Evolutionary conservation across 2,888 invertebrate species (phyloP), one percentile per base, ranked within the genome.

Genomic region (Caenorhabditis sp.): DNA sequence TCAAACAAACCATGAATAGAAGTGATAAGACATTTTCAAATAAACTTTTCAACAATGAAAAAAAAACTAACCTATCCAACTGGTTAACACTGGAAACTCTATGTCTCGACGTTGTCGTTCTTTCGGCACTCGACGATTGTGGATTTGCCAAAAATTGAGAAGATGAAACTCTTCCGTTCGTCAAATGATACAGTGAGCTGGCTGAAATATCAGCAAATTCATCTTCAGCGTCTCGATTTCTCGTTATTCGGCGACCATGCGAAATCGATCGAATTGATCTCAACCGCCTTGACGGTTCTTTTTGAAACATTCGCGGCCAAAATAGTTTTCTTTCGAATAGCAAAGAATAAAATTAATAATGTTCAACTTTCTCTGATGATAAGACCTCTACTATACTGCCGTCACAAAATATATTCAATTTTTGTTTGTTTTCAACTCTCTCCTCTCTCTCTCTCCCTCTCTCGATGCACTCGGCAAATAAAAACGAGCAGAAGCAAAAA

Each of bases 151-250:
- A 58, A 62, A 55, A 71, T 57, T 50, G 70, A 1, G 59, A 59
- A 43, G 43, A 43, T 14, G 43, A 43, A 17, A 43, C 43, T 49
- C 43, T n/a, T 58, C 67, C 67, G 36, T 72, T 67, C 19, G 63
- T 58, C 27, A 72, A 24, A 59, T 72, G 72, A 31, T 72, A 72
- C 17, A 72, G 62, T n/a, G 72, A 61, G 3, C 67, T 64, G 17
- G 67, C 72, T 72, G 72, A 72, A 72, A 72, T 58, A 43, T 72
- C 67, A 64, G 62, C 58, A 53, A 66, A 65, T 67, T 66, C 62
- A 49, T 36, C 57, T 24, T 61, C 36, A 51, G 63, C 62, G 43
- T 66, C 62, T n/a, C 71, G 66, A 17, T 23, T 26, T 36, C 36
- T 17, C n/a, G 14, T 58, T 19, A 27, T 58, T 50, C 67, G 31